A percentile compares a stretch with the other conserved stretches of the same genome.
Evolutionary conservation across 2,888 invertebrate genomes (phyloP).

Genomic region (Itoplectis maculator): DNA sequence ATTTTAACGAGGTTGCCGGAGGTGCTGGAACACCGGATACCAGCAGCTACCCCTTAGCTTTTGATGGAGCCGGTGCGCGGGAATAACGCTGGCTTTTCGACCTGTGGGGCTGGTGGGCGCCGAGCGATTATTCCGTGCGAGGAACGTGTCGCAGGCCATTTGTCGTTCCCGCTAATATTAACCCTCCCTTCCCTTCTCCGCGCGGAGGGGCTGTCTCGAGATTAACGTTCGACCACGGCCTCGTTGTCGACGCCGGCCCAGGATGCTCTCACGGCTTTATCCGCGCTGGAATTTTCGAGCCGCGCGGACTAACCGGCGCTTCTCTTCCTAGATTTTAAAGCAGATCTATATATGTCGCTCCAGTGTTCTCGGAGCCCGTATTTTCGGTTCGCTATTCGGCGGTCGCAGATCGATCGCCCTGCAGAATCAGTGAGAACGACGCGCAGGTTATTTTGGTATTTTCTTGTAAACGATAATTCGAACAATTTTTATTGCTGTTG

Average conservation of each 20-base stretch:
- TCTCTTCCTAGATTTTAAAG: conserved; percentile 35
- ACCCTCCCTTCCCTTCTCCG: conserved; percentile 39
- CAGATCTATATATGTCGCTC: conserved; percentile 4
- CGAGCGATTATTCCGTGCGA: conserved; percentile 69
- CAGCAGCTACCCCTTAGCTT: conserved; percentile 53
- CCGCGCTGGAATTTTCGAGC: conserved; percentile 43
- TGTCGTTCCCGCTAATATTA: conserved; percentile 67
- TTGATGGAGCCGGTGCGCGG: conserved; percentile 66
- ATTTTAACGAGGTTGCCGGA: conserved; percentile 63
- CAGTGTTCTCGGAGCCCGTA: neutral
- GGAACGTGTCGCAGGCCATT: conserved; percentile 67
- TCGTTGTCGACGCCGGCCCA: conserved; percentile 20
- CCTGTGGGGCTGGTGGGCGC: conserved; percentile 37
- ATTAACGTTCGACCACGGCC: conserved; percentile 59
- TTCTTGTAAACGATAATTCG: neutral
- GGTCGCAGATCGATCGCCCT: neutral
- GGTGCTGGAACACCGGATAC: conserved; percentile 27
- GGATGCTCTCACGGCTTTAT: conserved; percentile 36
- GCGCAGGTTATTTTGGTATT: neutral
- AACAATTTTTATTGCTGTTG: neutral
- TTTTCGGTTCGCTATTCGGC: conserved; percentile 9
- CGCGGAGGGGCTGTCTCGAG: conserved; percentile 53
- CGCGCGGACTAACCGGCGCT: conserved; percentile 33
- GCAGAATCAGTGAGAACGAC: neutral
- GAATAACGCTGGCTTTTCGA: conserved; percentile 38